These are phyloP conservation scores for Amazona vittata DNA, from an alignment of 2,113 vertebrate genomes.

Conservation along the genomic window DNA sequence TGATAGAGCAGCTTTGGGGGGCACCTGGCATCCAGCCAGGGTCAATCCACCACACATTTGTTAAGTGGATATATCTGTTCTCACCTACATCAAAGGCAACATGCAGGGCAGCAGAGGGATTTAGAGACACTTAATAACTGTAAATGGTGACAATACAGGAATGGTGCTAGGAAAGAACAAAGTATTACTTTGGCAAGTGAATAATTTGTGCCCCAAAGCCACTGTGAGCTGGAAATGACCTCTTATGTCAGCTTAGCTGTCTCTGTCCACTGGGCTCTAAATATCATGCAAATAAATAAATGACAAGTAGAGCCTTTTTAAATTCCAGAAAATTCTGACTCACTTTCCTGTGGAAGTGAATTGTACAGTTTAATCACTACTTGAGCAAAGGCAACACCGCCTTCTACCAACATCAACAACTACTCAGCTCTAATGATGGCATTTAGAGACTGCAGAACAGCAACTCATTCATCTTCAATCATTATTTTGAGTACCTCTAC, in stretches of 20 bases:
- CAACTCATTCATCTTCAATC: not conserved
- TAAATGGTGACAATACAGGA: not conserved
- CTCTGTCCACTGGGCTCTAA: not conserved
- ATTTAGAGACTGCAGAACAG: not conserved
- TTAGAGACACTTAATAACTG: conserved; percentile 14
- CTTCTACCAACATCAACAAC: not conserved
- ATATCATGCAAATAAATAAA: not conserved
- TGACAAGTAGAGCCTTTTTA: not conserved
- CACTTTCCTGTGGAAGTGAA: not conserved
- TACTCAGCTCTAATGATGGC: not conserved
- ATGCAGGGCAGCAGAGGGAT: not conserved
- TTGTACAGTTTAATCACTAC: not conserved
- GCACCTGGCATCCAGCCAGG: not conserved
- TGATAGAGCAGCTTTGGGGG: not conserved
- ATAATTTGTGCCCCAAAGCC: conserved; percentile 4
- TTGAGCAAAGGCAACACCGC: not conserved
- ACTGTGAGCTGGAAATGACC: not conserved
- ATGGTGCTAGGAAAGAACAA: not conserved
- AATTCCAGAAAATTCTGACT: not conserved
- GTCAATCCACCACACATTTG: not conserved
- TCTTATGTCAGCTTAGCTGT: not conserved
- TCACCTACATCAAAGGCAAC: not conserved
- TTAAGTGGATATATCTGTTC: not conserved
- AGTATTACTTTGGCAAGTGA: conserved; percentile 10
- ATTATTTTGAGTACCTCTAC: not conserved